Evolutionary conservation across 2,888 invertebrate species (phyloP).

Genomic region (Periphyllus acericola): DNA sequence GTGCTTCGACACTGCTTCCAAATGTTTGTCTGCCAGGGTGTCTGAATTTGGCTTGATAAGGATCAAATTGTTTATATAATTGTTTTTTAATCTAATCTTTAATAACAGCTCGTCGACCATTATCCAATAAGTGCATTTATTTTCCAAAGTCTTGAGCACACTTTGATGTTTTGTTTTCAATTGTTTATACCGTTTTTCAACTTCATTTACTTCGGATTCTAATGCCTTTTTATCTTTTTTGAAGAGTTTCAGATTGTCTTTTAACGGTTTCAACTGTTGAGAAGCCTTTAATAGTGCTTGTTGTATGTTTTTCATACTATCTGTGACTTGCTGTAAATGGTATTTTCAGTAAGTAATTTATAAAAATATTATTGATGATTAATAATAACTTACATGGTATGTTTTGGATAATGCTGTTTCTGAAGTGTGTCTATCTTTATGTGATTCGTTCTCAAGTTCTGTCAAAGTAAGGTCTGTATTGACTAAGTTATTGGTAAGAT

Average conservation of each 20-base stretch:
- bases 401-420: constrained; percentile 37
- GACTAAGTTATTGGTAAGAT: not conserved
- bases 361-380: not conserved
- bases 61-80: constrained; percentile 4
- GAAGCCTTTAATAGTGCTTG: not conserved
- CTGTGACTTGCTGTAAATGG: constrained; percentile 22
- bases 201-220: constrained; percentile 51
- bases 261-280: constrained; percentile 60
- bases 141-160: constrained; percentile 58
- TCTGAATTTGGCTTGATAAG: not conserved
- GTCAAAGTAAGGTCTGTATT: not conserved
- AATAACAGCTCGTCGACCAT: constrained; percentile 29
- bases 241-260: constrained; percentile 63
- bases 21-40: not conserved
- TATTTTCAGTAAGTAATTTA: not conserved
- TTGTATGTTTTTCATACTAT: constrained; percentile 18
- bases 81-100: constrained; percentile 33
- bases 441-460: constrained; percentile 27
- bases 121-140: constrained; percentile 51
- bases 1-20: constrained; percentile 33
- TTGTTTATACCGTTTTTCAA: constrained; percentile 54
- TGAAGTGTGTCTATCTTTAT: constrained; percentile 21
- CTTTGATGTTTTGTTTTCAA: constrained; percentile 64
- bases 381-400: constrained; percentile 23
- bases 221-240: constrained; percentile 45